phyloP scores from a whole-genome alignment of 2,888 invertebrate genomes.

The Lasioglossum oenotherae region DNA sequence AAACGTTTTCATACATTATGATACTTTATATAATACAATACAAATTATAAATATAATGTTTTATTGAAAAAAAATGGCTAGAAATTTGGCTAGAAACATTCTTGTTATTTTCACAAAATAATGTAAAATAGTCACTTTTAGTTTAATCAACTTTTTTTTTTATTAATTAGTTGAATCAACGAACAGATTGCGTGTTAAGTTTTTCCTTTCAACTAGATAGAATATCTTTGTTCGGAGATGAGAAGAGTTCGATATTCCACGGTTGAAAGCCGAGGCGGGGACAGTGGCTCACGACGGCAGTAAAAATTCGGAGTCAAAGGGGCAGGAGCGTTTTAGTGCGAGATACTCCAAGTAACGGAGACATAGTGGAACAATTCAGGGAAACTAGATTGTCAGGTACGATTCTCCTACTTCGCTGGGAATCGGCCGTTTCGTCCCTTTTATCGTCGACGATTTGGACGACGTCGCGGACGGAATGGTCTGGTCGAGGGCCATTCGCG shows the following conservation, averaged over 20 bases:
- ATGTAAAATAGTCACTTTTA: neutral
- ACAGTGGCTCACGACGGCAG: neutral
- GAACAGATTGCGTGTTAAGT: neutral
- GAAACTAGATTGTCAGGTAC: conserved; percentile 44
- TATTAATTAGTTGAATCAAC: no score
- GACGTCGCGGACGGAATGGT: conserved; percentile 42
- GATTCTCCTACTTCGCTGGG: conserved; percentile 37
- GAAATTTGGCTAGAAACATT: neutral
- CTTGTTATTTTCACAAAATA: neutral
- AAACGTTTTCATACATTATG: no score
- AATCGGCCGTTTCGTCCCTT: conserved; percentile 51
- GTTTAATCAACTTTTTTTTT: no score
- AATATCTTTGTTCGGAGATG: neutral
- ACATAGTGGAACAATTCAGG: conserved; percentile 1
- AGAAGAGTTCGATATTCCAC: neutral
- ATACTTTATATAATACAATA: no score
- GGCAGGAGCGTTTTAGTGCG: neutral
- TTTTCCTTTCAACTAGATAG: neutral
- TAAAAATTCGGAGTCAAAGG: neutral
- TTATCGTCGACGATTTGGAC: conserved; percentile 69
- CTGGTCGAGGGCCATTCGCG: conserved; percentile 54
- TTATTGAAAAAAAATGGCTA: neutral
- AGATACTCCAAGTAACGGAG: neutral
- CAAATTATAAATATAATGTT: no score
- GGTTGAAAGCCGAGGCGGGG: neutral